These are phyloP conservation scores for Drymonia ruficornis DNA, from an alignment of 2,888 invertebrate species.

Conservation along the genomic window DNA sequence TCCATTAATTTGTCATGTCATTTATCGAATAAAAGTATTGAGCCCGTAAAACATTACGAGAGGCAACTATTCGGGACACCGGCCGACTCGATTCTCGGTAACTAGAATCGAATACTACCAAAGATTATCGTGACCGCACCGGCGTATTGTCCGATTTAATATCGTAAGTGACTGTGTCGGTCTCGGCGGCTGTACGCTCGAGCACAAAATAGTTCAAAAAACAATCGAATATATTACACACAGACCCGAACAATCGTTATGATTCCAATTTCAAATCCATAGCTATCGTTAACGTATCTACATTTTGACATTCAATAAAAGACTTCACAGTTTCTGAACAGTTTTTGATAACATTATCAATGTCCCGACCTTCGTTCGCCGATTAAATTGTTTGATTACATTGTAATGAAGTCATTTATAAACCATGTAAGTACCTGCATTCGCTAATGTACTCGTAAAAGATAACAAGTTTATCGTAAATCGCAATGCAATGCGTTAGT, in stretches of 20 bases:
- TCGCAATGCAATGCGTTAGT: slow-evolving; percentile 13
- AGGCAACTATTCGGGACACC: slow-evolving; percentile 56
- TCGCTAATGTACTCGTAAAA: slow-evolving; percentile 11
- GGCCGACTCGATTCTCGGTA: slow-evolving; percentile 64
- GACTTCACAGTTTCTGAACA: slow-evolving; percentile 19
- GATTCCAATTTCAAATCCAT: background rate
- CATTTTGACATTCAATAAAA: slow-evolving; percentile 22
- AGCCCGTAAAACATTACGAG: slow-evolving; percentile 61
- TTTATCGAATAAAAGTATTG: slow-evolving; percentile 71
- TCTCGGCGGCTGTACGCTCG: slow-evolving; percentile 50
- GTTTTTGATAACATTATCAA: slow-evolving; percentile 34
- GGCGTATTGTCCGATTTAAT: slow-evolving; percentile 73
- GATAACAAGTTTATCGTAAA: slow-evolving; percentile 10
- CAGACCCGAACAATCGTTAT: background rate
- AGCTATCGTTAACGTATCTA: slow-evolving; percentile 4
- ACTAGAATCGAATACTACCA: slow-evolving; percentile 70
- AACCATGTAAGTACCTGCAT: slow-evolving; percentile 17
- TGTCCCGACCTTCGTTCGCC: slow-evolving; percentile 24
- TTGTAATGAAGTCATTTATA: slow-evolving; percentile 27
- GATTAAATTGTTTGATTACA: slow-evolving; percentile 14
- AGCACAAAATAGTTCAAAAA: slow-evolving; percentile 37
- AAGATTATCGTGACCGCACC: slow-evolving; percentile 71
- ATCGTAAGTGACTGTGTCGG: slow-evolving; percentile 70
- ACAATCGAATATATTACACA: slow-evolving; percentile 8
- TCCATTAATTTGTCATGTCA: slow-evolving; percentile 85